Evolutionary conservation across 2,888 invertebrate species (phyloP).

Genomic region (Lapara coniferarum): DNA sequence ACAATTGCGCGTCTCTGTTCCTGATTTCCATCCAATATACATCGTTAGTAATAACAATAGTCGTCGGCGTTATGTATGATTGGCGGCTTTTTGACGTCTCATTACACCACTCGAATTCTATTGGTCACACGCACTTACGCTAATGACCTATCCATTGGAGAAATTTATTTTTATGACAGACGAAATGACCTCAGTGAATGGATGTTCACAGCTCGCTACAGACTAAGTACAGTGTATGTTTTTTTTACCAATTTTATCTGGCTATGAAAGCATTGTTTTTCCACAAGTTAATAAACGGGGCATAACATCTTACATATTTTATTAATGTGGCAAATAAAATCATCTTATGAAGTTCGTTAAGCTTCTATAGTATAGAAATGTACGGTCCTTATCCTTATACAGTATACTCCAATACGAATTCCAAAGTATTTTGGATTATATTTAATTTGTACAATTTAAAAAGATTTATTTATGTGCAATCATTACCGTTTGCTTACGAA

Average conservation of each 20-base stretch:
- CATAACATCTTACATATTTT: no score
- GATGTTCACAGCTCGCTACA: not conserved
- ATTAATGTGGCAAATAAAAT: no score
- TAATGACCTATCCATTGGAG: not conserved
- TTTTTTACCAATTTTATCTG: no score
- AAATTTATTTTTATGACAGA: not conserved
- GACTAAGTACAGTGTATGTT: no score
- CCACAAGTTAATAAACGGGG: no score
- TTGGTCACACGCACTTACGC: not conserved
- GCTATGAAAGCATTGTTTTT: no score
- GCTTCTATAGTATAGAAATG: no score
- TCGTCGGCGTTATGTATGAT: not conserved
- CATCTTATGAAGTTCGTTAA: no score
- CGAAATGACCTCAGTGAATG: not conserved
- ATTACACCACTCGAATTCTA: not conserved
- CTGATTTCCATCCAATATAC: constrained; percentile 61
- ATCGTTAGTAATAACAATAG: constrained; percentile 47
- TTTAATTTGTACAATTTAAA: no score
- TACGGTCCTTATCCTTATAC: no score
- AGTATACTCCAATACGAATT: no score
- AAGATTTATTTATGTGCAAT: not conserved
- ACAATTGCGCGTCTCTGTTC: constrained; percentile 62
- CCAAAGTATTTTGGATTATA: no score
- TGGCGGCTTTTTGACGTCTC: not conserved
- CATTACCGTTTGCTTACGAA: not conserved